Conservation (phyloP, 2,797 vertebrate genomes). For the Spinibarbus caldwelli region DNA sequence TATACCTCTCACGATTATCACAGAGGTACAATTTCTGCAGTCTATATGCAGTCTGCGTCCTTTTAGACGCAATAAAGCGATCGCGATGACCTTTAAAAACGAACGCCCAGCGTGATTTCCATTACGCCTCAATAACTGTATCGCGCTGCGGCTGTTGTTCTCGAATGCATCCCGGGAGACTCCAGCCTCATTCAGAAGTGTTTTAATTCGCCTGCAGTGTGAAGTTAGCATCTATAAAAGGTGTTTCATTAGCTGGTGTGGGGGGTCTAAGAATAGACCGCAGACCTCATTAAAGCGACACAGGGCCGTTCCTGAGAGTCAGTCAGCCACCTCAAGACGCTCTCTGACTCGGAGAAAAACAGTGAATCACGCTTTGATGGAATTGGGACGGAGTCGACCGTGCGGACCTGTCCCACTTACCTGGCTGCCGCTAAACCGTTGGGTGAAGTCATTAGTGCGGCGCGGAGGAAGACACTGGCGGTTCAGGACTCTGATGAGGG, state of each 20-base stretch:
- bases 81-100: constrained; percentile 16
- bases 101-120: constrained; percentile 1
- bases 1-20: neutral
- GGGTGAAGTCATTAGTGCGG: constrained; percentile 3
- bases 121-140: constrained; percentile 23
- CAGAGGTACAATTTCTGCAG: neutral
- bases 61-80: neutral
- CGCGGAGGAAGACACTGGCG: too few species aligned
- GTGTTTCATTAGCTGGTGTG: constrained; percentile 45
- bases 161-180: constrained; percentile 13
- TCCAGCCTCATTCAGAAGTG: constrained; percentile 29
- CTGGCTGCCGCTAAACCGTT: constrained; percentile 14
- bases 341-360: neutral
- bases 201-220: constrained; percentile 32
- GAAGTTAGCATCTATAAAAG: constrained; percentile 37
- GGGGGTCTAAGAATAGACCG: constrained; percentile 38
- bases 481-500: neutral
- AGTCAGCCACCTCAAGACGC: neutral
- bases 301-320: constrained; percentile 22
- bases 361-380: constrained; percentile 48
- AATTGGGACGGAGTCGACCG: constrained; percentile 44
- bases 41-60: neutral
- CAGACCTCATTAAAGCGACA: constrained; percentile 38
- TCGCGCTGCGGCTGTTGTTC: neutral
- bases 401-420: constrained; percentile 47